A percentile compares a stretch with the other conserved stretches of the same genome.
These are phyloP conservation scores for Euura saliciscinereae DNA, from an alignment of 1,140 invertebrate species.

Conservation along the genomic window DNA sequence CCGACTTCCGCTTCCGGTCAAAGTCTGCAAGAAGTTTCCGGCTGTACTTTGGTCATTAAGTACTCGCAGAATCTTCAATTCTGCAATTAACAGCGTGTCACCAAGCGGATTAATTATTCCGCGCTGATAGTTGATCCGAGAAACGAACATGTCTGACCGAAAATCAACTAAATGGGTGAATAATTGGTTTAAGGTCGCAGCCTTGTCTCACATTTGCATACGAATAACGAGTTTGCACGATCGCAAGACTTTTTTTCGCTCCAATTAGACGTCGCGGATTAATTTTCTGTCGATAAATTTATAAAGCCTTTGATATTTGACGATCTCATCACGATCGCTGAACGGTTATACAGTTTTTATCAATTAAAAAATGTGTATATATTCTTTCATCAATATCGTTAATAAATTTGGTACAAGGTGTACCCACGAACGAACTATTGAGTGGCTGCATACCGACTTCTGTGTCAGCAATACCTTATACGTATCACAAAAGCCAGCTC, in stretches of 20 bases:
- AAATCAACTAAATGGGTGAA: not conserved
- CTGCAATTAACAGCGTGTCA: not conserved
- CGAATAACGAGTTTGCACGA: not conserved
- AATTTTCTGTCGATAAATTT: no score
- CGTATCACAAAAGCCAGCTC: not conserved
- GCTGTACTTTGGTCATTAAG: no score
- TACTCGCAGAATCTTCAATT: no score
- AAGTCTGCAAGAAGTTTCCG: no score
- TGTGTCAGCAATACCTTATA: not conserved
- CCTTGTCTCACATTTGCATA: slow-evolving; percentile 13
- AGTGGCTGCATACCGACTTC: not conserved
- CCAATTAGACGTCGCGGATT: no score
- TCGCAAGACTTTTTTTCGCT: no score
- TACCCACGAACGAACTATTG: not conserved
- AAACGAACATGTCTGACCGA: not conserved
- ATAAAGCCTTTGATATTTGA: no score
- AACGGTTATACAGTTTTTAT: no score
- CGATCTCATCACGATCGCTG: no score
- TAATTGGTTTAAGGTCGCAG: slow-evolving; percentile 11
- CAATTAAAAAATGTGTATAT: no score
- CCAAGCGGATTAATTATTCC: not conserved
- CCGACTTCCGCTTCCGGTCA: no score
- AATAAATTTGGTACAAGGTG: slow-evolving; percentile 1
- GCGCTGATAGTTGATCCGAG: not conserved
- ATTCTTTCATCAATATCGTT: not conserved